Evolutionary conservation across 2,888 invertebrate species (phyloP).

Genomic region (Diplolepis rosae): DNA sequence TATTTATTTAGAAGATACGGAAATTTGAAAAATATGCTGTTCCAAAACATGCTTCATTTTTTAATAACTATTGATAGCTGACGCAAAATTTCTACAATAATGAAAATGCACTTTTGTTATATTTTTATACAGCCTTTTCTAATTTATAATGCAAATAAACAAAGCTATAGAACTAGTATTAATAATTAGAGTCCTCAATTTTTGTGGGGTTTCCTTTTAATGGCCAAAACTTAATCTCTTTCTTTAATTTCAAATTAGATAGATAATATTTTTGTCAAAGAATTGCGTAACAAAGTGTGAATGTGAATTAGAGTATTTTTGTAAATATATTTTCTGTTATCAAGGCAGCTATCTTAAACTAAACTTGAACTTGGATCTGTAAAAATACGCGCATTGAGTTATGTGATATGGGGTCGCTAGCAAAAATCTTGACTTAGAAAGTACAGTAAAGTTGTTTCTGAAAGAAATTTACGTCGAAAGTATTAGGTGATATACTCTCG

Average conservation of each 20-base stretch:
- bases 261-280: background rate
- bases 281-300: background rate
- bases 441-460: background rate
- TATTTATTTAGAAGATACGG: too few species aligned
- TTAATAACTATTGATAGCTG: background rate
- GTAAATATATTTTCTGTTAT: conserved; percentile 9
- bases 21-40: too few species aligned
- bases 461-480: background rate
- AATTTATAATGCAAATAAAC: conserved; percentile 1
- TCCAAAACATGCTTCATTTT: background rate
- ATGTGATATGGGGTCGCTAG: background rate
- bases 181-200: background rate
- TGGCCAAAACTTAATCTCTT: conserved; percentile 19
- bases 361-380: background rate
- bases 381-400: background rate
- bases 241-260: background rate
- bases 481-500: background rate
- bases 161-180: conserved; percentile 4
- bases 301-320: conserved; percentile 20
- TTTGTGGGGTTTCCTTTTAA: background rate
- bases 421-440: background rate
- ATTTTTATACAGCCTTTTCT: background rate
- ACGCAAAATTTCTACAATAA: background rate
- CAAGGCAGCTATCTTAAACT: background rate
- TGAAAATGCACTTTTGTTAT: background rate